Evolutionary conservation across 2,888 invertebrate species (phyloP), one percentile per base, ranked within the genome.

Genomic region (Calliphora vomitoria): DNA sequence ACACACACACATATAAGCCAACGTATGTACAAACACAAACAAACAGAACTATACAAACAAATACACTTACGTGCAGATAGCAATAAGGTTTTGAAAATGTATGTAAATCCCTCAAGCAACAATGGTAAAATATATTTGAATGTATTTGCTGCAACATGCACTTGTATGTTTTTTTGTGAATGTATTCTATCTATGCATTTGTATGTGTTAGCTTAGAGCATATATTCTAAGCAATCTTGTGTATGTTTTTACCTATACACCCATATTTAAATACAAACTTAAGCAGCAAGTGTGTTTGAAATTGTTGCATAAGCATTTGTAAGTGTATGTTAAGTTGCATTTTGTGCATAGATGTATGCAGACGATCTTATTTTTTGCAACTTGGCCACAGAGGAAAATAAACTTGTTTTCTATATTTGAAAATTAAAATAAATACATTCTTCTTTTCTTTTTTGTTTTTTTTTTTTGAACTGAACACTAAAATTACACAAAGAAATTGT

Each of bases 381-480:
- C 25, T 68, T 66, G 68, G 47, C 50, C 66, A 75, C 11, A 47
- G 13, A 68, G 47, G 35, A 68, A 82, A 58, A 75, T 82, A 82
- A 82, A 82, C 58, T 68, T 66, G 58, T 82, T 68, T 81, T 74
- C 50, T 47, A 47, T 58, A 53, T 82, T 55, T 74, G 18, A 64
- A 66, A 58, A 55, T 72, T 53, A 38, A 75, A 60, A 55, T 64
- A 31, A 35, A 35, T 35, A 35, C 35, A 20, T 58, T 50, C 11
- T 20, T 6, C 4, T 58, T 25, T 10, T 44, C 25, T 25, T 25
- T 15, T 31, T 35, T 11, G 15, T 15, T 41, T 13, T 38, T 44
- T 5, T n/a, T 8, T 47, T 47, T 60, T 68, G 5, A 62, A 18
- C 6, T n/a, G 13, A 50, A 53, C n/a, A 64, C 53, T 64, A 18